phyloP scores from a whole-genome alignment of 2,797 vertebrate species.

The Spheniscus humboldti region DNA sequence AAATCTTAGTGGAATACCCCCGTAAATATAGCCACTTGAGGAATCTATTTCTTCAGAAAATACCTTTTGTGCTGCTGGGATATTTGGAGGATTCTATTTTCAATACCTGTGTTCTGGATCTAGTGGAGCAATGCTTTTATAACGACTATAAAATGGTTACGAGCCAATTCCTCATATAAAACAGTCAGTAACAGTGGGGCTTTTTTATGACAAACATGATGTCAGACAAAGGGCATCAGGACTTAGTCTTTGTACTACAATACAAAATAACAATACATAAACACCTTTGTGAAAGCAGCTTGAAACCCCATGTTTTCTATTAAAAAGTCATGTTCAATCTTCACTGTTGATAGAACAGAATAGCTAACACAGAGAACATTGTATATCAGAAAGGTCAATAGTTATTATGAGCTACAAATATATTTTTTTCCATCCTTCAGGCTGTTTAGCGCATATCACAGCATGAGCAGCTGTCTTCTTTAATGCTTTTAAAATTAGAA shows the following conservation, averaged over 20 bases:
- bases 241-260: constrained; percentile 75
- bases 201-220: constrained; percentile 71
- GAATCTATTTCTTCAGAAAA: constrained; percentile 71
- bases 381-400: constrained; percentile 84
- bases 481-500: constrained; percentile 86
- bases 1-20: constrained; percentile 65
- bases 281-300: constrained; percentile 79
- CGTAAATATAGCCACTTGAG: constrained; percentile 73
- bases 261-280: constrained; percentile 81
- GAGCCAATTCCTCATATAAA: constrained; percentile 75
- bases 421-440: constrained; percentile 81
- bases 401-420: constrained; percentile 85
- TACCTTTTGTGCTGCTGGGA: constrained; percentile 55
- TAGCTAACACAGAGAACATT: constrained; percentile 81
- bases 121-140: constrained; percentile 71
- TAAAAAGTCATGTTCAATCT: constrained; percentile 86
- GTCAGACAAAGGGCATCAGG: constrained; percentile 79
- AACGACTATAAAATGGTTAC: constrained; percentile 72
- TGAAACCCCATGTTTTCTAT: constrained; percentile 82
- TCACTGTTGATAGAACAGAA: constrained; percentile 83
- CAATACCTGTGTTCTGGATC: constrained; percentile 57
- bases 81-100: constrained; percentile 67
- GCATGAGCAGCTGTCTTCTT: constrained; percentile 82
- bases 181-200: constrained; percentile 61
- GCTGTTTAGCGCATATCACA: constrained; percentile 82